Evolutionary conservation across 2,113 vertebrate genomes (phyloP).

Genomic region (Acanthochromis polyacanthus): DNA sequence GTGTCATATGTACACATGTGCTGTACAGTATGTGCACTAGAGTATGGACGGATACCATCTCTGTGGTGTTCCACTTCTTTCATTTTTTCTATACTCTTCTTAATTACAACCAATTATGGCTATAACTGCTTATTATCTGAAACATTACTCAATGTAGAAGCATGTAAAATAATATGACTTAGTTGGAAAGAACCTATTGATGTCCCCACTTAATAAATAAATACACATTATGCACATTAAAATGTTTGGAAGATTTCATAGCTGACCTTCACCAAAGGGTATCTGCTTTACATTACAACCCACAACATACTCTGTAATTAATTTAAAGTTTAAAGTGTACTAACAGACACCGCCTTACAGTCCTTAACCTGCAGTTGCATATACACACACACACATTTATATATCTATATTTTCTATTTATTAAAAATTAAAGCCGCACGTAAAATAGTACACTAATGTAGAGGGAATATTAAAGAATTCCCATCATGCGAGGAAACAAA

Average conservation of each 20-base stretch:
- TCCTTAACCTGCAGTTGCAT: too few relatives aligned
- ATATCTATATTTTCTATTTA: too few relatives aligned
- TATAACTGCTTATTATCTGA: constrained; percentile 50
- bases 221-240: not conserved
- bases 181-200: constrained; percentile 18
- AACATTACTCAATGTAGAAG: constrained; percentile 54
- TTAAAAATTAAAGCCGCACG: too few relatives aligned
- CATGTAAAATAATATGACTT: constrained; percentile 51
- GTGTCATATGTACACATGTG: constrained; percentile 53
- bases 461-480: too few relatives aligned
- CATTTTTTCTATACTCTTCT: constrained; percentile 47
- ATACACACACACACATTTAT: too few relatives aligned
- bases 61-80: constrained; percentile 45
- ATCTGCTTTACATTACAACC: not conserved
- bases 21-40: constrained; percentile 53
- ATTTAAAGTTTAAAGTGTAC: too few relatives aligned
- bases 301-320: too few relatives aligned
- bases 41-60: constrained; percentile 50
- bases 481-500: too few relatives aligned
- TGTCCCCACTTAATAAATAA: constrained; percentile 36
- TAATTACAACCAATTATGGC: constrained; percentile 57
- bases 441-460: too few relatives aligned
- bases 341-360: too few relatives aligned
- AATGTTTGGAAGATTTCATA: not conserved
- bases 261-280: too few relatives aligned